Evolutionary conservation across 1,140 invertebrate genomes (phyloP).

Genomic region (Drosophila miranda): DNA sequence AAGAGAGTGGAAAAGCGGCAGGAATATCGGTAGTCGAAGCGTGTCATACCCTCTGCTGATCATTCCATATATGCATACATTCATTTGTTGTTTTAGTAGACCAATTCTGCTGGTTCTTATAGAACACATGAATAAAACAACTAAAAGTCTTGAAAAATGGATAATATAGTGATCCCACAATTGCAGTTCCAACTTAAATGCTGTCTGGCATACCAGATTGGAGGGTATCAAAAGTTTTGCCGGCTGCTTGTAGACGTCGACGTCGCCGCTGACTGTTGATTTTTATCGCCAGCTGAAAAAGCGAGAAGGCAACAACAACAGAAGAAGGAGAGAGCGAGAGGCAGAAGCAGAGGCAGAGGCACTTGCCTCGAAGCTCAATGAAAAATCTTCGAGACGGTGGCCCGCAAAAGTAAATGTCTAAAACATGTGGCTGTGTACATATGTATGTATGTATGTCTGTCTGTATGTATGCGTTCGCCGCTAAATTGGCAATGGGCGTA

Average conservation of each 20-base stretch:
- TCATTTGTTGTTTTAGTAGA: too few species aligned
- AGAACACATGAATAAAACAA: too few species aligned
- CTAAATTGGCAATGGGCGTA: slow-evolving; percentile 56
- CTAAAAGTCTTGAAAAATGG: too few species aligned
- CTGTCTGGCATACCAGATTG: too few species aligned
- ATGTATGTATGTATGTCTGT: slow-evolving; percentile 5
- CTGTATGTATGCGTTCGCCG: slow-evolving; percentile 21
- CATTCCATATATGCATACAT: too few species aligned
- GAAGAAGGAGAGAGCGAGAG: slow-evolving; percentile 4
- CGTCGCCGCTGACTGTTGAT: slow-evolving; percentile 52
- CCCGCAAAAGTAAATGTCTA: slow-evolving; percentile 37
- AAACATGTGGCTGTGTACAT: slow-evolving; percentile 5
- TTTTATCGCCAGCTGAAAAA: slow-evolving; percentile 57
- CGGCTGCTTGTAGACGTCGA: slow-evolving; percentile 23
- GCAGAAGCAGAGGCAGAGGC: too few species aligned
- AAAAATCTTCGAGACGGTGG: slow-evolving; percentile 52
- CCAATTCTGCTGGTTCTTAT: too few species aligned
- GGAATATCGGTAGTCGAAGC: too few species aligned
- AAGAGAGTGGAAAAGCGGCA: too few species aligned
- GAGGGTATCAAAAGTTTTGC: slow-evolving; percentile 2
- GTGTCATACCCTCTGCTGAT: too few species aligned
- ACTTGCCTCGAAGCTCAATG: slow-evolving; percentile 50
- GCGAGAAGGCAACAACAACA: slow-evolving; percentile 31
- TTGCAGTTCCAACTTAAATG: too few species aligned
- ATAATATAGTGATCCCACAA: too few species aligned